Conservation (phyloP, 2,113 vertebrate genomes). For the Garra rufa region DNA sequence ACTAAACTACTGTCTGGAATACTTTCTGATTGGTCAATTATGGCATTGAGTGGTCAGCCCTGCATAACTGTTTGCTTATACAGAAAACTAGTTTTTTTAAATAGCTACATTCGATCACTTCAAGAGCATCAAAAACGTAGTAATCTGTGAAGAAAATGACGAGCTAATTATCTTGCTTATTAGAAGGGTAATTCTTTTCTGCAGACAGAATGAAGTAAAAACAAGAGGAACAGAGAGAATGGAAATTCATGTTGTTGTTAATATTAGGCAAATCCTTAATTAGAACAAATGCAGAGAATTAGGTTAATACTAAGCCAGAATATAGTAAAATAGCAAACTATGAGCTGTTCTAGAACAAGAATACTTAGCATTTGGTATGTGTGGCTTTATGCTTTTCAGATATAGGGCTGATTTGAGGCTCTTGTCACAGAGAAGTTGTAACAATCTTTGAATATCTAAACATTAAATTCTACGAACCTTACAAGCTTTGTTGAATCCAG, state of each 20-base stretch:
- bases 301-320: background rate
- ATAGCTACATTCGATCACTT: background rate
- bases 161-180: slow-evolving; percentile 7
- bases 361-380: background rate
- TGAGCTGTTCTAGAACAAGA: background rate
- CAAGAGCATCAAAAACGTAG: background rate
- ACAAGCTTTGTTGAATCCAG: background rate
- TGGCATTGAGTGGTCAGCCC: background rate
- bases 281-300: slow-evolving; percentile 3
- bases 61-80: background rate
- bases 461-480: background rate
- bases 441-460: no score
- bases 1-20: background rate
- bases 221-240: slow-evolving; percentile 4
- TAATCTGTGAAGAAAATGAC: slow-evolving; percentile 12
- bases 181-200: slow-evolving; percentile 12
- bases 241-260: slow-evolving; percentile 9
- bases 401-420: background rate
- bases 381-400: background rate
- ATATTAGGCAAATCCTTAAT: slow-evolving; percentile 13
- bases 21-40: background rate
- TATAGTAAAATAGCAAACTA: background rate
- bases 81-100: background rate
- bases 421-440: background rate
- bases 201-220: slow-evolving; percentile 2